A percentile compares a stretch with the other conserved stretches of the same genome.
These are phyloP conservation scores for Pedetes capensis DNA, from an alignment of 2,113 vertebrate genomes.

Conservation along the genomic window DNA sequence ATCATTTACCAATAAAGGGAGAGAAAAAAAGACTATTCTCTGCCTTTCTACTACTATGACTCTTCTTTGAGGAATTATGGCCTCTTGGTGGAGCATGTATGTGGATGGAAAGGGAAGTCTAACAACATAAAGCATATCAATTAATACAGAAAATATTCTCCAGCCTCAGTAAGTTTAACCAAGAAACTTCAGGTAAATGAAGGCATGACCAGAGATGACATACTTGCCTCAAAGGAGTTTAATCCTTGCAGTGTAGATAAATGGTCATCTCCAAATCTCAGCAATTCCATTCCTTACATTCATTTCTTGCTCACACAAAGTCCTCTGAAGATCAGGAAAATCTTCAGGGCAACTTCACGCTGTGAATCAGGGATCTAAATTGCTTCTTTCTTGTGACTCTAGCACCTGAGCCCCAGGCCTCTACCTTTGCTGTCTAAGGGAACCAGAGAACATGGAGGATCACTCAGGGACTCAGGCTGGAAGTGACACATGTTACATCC, in stretches of 20 bases:
- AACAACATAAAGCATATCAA: background rate
- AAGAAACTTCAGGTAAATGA: background rate
- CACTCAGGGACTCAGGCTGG: background rate
- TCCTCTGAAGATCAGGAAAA: background rate
- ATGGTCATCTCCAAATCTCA: background rate
- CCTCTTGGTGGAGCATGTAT: background rate
- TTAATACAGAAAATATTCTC: background rate
- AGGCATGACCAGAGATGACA: fast-evolving
- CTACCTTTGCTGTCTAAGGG: fast-evolving
- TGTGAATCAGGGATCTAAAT: background rate
- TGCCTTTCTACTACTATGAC: background rate
- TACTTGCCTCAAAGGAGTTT: background rate
- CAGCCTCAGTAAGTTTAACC: background rate
- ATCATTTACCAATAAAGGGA: too few relatives aligned
- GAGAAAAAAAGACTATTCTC: background rate
- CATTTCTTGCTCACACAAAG: background rate
- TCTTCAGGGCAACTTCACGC: background rate
- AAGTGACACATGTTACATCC: background rate
- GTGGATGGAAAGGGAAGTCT: background rate
- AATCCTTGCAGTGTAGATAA: background rate
- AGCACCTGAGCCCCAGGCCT: background rate
- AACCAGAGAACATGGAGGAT: background rate
- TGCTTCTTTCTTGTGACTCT: background rate
- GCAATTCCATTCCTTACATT: background rate
- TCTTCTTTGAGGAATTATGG: background rate